Evolutionary conservation across 2,888 invertebrate species (phyloP).

Genomic region (Anorthoa munda): DNA sequence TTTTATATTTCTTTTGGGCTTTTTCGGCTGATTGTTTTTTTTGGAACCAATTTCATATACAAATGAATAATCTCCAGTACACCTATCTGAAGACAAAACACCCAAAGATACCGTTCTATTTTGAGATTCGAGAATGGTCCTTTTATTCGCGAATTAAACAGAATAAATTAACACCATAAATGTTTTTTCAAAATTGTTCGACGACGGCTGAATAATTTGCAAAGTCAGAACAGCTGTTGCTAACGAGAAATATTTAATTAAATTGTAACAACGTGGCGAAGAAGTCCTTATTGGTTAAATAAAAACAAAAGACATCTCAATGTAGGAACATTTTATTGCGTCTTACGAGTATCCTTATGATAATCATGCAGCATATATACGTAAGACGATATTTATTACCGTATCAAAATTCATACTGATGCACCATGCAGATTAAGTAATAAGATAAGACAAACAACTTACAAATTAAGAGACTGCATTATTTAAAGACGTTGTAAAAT

Average conservation of each 20-base stretch:
- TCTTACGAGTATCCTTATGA: conserved; percentile 23
- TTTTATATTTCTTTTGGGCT: too few relatives aligned
- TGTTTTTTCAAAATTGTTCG: conserved; percentile 3
- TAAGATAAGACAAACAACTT: conserved; percentile 15
- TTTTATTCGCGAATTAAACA: background rate
- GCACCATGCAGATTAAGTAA: conserved; percentile 24
- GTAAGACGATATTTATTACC: conserved; percentile 35
- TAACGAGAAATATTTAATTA: conserved; percentile 9
- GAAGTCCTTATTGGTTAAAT: background rate
- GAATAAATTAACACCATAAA: background rate
- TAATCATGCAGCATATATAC: conserved; percentile 13
- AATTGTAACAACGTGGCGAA: conserved; percentile 13
- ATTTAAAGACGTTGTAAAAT: background rate
- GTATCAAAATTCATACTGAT: conserved; percentile 33
- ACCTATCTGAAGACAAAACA: too few relatives aligned
- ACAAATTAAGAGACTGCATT: background rate
- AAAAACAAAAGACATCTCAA: conserved; percentile 22
- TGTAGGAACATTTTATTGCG: conserved; percentile 31
- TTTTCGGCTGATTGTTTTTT: too few relatives aligned
- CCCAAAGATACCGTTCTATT: background rate
- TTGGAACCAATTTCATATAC: too few relatives aligned
- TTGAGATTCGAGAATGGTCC: background rate
- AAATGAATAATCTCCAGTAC: too few relatives aligned
- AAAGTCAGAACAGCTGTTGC: conserved; percentile 16
- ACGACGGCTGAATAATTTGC: background rate